Percentiles rank a stretch among this genome's conserved stretches.
These are phyloP conservation scores for Melanerpes formicivorus DNA, from an alignment of 2,113 vertebrate genomes.

Conservation along the genomic window DNA sequence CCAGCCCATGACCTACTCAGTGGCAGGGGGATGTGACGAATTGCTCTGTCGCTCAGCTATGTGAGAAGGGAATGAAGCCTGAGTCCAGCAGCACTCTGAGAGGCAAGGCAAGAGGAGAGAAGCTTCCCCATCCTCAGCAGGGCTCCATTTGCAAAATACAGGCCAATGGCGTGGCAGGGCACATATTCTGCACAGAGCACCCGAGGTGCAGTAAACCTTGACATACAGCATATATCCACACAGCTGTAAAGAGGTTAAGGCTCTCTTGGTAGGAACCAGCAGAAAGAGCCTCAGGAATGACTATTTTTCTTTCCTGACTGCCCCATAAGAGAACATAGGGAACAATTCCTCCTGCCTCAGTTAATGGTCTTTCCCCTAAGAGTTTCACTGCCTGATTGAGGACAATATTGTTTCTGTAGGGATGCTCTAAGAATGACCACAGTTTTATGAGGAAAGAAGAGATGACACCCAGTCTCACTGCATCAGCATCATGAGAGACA, in stretches of 20 bases:
- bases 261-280: constrained; percentile 48
- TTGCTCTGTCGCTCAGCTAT: neutral
- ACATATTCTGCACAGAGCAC: neutral
- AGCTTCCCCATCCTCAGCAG: neutral
- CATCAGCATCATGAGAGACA: neutral
- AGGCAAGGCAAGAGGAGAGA: neutral
- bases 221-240: neutral
- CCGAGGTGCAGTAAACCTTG: neutral
- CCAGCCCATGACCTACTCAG: neutral
- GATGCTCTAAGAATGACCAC: neutral
- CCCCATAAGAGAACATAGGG: neutral
- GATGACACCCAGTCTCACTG: neutral
- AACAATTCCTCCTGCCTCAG: constrained; percentile 41
- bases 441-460: neutral
- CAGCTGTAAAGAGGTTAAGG: constrained; percentile 31
- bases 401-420: neutral
- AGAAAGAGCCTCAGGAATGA: constrained; percentile 31
- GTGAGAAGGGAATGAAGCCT: neutral
- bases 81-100: rapidly evolving
- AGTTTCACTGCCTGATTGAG: neutral
- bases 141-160: neutral
- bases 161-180: neutral
- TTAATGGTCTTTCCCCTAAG: constrained; percentile 33
- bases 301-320: constrained; percentile 54
- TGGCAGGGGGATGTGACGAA: neutral